Percentiles rank a stretch among this genome's conserved stretches.
Evolutionary conservation across 2,888 invertebrate genomes (phyloP).

Genomic region (Phalera bucephala): DNA sequence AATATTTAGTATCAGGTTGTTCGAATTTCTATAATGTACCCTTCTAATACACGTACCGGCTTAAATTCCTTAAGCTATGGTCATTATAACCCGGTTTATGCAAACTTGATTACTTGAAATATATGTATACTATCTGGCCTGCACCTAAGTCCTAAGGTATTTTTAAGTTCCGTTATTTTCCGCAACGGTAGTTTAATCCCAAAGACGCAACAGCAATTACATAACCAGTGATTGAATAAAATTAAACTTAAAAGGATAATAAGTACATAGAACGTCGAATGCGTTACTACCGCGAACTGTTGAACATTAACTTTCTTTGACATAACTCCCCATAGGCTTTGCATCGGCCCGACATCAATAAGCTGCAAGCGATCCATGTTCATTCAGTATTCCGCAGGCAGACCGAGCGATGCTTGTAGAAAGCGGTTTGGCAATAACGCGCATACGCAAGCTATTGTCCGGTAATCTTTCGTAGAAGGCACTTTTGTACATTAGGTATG

Average conservation of each 20-base stretch:
- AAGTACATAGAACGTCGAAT: not conserved
- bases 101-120: not conserved
- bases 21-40: no score
- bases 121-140: not conserved
- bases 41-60: no score
- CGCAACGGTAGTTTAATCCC: not conserved
- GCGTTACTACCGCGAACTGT: not conserved
- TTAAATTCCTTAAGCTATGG: slow-evolving; percentile 4
- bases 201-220: not conserved
- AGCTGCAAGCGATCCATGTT: slow-evolving; percentile 36
- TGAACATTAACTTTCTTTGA: slow-evolving; percentile 20
- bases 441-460: slow-evolving; percentile 72
- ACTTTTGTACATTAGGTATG: slow-evolving; percentile 65
- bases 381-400: slow-evolving; percentile 67
- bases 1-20: no score
- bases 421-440: slow-evolving; percentile 79
- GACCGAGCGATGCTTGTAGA: slow-evolving; percentile 66
- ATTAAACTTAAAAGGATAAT: not conserved
- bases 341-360: slow-evolving; percentile 38
- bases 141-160: not conserved
- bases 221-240: not conserved
- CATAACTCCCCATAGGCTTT: slow-evolving; percentile 11
- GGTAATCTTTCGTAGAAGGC: slow-evolving; percentile 78
- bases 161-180: not conserved
- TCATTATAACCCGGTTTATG: slow-evolving; percentile 1